Evolutionary conservation across 2,113 vertebrate genomes (phyloP), one percentile per base, ranked within the genome.

Genomic region (Furnarius figulus): DNA sequence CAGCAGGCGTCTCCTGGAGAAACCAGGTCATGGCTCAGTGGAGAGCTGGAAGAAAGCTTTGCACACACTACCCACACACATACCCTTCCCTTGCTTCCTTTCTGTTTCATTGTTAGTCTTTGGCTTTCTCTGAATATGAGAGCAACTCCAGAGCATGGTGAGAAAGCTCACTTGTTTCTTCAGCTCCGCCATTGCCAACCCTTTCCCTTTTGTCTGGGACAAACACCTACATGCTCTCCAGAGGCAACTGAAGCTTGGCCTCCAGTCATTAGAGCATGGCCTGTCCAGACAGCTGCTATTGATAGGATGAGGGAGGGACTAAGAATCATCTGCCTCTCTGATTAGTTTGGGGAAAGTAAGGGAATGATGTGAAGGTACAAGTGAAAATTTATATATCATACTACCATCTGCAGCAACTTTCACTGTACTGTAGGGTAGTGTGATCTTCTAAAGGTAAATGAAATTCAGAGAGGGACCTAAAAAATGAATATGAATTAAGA

Each of bases 1-100:
- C 85, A 97, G 92, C 88, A 95, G 75, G 78, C 68, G 85, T 89
- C 93, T 96, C 61, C 81, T 91, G 90, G 66, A 96, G 78, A 95
- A 96, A 94, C 28, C 80, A 3, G 92, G 91, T 87, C 95, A 93
- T 9, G 27, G 72, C 85, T 96, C 94, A 95, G 46, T 2, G 46
- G 91, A 94, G 74, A 92, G 77, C 72, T 85, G 61, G 55, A 74
- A 85, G 31, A 79, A 77, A 90, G 83, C n/a, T 20, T 5, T 53
- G 72, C 79, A 87, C 89, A 88, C 84, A 75, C 68, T 65, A 72
- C 62, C 23, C 89, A 58, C 62, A 84, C 58, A 72, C 31, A 68
- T 9, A 87, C 47, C 30, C 71, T 65, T 94, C 76, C 80, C 33
- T 59, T n/a, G 28, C 85, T 89, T 92, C 82, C 61, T 70, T 72